Conservation (phyloP, 2,888 invertebrate genomes). For the Ferrisia virgata region DNA sequence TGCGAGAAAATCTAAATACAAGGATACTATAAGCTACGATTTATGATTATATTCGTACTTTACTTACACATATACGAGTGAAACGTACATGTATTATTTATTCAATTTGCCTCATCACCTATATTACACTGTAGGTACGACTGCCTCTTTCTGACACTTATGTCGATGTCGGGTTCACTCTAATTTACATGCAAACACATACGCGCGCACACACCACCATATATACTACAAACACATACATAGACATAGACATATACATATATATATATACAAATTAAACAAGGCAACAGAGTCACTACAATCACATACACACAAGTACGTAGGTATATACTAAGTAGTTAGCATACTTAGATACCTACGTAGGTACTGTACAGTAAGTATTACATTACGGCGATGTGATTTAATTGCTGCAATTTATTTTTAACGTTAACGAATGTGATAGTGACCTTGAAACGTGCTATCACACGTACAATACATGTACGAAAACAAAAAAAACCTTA, state of each 20-base stretch:
- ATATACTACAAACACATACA: neutral
- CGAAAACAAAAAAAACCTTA: neutral
- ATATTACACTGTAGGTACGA: neutral
- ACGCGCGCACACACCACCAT: neutral
- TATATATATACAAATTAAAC: too few species aligned
- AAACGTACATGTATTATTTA: neutral
- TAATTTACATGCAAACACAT: neutral
- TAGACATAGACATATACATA: neutral
- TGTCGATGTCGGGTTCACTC: neutral
- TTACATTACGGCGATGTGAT: neutral
- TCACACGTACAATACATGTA: too few species aligned
- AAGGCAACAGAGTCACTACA: neutral
- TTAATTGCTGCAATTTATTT: constrained; percentile 31
- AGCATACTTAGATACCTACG: neutral
- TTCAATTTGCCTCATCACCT: neutral
- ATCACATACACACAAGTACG: neutral
- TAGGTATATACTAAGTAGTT: too few species aligned
- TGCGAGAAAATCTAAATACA: neutral
- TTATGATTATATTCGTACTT: neutral
- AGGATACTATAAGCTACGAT: neutral
- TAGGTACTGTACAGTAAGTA: neutral
- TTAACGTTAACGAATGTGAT: neutral
- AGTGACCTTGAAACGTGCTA: constrained; percentile 4
- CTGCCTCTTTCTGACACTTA: neutral
- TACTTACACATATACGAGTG: neutral